Evolutionary conservation across 2,113 vertebrate genomes (phyloP).

Genomic region (Phainopepla nitens): DNA sequence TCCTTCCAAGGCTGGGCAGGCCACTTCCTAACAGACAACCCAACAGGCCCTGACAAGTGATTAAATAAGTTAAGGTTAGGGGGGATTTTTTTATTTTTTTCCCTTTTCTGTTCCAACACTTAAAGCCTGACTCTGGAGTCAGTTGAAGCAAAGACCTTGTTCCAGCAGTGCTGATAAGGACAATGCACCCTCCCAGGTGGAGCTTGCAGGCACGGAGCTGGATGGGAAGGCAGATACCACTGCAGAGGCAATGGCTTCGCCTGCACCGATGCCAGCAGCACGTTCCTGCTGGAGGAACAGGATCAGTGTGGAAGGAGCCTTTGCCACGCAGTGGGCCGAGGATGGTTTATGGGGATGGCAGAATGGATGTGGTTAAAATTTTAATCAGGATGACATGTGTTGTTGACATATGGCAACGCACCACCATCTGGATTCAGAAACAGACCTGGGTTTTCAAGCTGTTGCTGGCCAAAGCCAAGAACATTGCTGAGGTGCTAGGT

Average conservation of each 20-base stretch:
- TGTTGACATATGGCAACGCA: conserved; percentile 79
- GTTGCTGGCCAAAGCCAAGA: conserved; percentile 79
- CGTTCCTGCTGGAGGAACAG: conserved; percentile 7
- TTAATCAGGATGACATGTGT: conserved; percentile 82
- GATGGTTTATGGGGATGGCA: conserved; percentile 61
- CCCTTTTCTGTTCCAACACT: conserved; percentile 1
- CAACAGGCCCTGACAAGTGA: conserved; percentile 51
- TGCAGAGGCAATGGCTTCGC: not conserved
- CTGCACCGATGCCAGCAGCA: not conserved
- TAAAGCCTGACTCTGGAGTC: not conserved
- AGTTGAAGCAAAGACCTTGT: conserved; percentile 8
- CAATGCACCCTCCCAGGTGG: not conserved
- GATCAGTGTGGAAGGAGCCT: conserved; percentile 7
- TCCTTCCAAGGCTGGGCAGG: conserved; percentile 48
- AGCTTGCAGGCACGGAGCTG: not conserved
- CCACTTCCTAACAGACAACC: conserved; percentile 48
- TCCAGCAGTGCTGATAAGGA: conserved; percentile 25
- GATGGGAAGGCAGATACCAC: not conserved
- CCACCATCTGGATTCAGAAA: conserved; percentile 82
- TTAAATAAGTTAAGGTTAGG: conserved; percentile 26
- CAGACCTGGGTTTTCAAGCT: conserved; percentile 82
- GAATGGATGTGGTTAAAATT: conserved; percentile 78
- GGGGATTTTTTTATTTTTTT: not conserved
- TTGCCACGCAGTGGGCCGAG: conserved; percentile 43
- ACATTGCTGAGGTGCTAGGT: conserved; percentile 75